Base-by-base conservation (phyloP, 2,888 invertebrate genomes). In the Merodon equestris region DNA sequence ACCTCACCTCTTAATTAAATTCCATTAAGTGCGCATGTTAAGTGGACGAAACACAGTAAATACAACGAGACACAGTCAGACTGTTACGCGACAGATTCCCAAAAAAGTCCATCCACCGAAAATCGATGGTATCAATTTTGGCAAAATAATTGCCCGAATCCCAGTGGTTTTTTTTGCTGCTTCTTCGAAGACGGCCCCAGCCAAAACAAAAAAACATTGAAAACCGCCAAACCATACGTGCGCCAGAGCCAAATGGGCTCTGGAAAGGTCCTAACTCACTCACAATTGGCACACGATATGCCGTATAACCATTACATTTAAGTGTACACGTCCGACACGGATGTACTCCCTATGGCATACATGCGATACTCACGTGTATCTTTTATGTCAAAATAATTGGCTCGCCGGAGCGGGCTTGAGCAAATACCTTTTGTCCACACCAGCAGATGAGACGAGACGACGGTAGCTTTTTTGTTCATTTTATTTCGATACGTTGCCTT, bases 261-360 rank as follows among this genome's bases (percentile, higher is more conserved):
- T 42, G 50, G 47, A 50, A 72, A 54, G 79, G 70, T 60, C 68
- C 68, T 79, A 79, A 79, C 79, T 79, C 79, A 79, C 68, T 79
- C 74, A 70, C 79, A 79, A 79, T 74, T 79, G 79, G 79, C 79
- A 79, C 79, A 79, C 79, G 73, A 79, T 79, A 74, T 79, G 74
- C 74, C 79, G 74, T 64, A 74, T 79, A 74, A 79, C 74, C 79
- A 70, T 70, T 74, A 68, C 68, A 79, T 79, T 79, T 70, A 74
- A 68, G 68, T 63, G 56, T 60, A 68, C 70, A 74, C 58, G 79
- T 72, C 72, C 72, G 56, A 77, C 67, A 53, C 67, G 64, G 60
- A 71, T 48, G 72, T 67, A 54, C 60, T 19, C 2, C 38, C 13
- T 54, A 36, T 18, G 4, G 54, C 68, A 73, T 68, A 73, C 68